Percentiles rank a stretch among this genome's conserved stretches.
Evolutionary conservation across 2,888 invertebrate species (phyloP).

Genomic region (Tenthredo scrophulariae): DNA sequence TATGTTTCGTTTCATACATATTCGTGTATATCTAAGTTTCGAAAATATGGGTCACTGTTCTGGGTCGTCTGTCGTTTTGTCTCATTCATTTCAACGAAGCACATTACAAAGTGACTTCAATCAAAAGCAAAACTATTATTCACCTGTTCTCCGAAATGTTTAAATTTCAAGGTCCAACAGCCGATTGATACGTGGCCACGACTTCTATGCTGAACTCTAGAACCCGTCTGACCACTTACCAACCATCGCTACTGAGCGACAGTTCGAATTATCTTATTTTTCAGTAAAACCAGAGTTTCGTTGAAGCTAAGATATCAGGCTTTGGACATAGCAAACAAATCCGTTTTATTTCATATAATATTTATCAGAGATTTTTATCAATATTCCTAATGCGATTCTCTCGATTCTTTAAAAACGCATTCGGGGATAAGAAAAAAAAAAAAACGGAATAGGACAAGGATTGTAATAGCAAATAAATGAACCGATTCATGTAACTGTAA

Average conservation of each 20-base stretch:
- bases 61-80: not conserved
- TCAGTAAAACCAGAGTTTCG: not conserved
- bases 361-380: no score
- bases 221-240: conserved; percentile 16
- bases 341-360: no score
- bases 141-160: not conserved
- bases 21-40: not conserved
- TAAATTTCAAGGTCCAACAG: not conserved
- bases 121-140: not conserved
- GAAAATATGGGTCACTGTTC: not conserved
- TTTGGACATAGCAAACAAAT: no score
- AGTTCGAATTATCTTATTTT: not conserved
- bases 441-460: not conserved
- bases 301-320: no score
- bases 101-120: not conserved
- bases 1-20: not conserved
- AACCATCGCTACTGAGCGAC: not conserved
- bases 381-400: no score
- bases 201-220: not conserved
- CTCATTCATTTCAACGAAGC: not conserved
- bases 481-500: not conserved
- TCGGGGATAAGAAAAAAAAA: not conserved
- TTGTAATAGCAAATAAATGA: not conserved
- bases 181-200: not conserved
- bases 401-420: not conserved